Conservation (phyloP, 1,140 invertebrate genomes). For the Drosophila santomea region DNA sequence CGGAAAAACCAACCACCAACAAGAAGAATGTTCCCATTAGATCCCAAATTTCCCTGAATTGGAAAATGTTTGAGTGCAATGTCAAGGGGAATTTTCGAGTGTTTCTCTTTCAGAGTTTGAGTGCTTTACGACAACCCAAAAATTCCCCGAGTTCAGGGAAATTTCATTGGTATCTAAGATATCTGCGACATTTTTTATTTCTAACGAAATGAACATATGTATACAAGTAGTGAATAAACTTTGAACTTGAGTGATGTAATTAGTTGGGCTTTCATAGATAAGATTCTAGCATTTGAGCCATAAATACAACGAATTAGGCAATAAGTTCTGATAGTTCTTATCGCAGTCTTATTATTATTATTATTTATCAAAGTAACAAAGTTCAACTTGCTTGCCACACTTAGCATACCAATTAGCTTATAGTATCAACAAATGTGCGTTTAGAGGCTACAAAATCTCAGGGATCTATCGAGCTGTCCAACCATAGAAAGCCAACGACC, state of each 20-base stretch:
- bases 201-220: too few species aligned
- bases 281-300: too few species aligned
- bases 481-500: constrained; percentile 11
- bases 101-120: constrained; percentile 53
- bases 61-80: constrained; percentile 52
- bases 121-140: constrained; percentile 1
- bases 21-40: constrained; percentile 40
- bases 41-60: constrained; percentile 63
- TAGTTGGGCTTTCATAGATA: too few species aligned
- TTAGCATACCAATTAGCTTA: too few species aligned
- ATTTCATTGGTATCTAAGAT: constrained; percentile 43
- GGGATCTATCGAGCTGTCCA: constrained; percentile 4
- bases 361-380: too few species aligned
- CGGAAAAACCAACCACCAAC: constrained; percentile 65
- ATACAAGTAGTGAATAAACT: neutral
- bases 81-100: constrained; percentile 48
- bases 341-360: too few species aligned
- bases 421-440: too few species aligned
- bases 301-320: too few species aligned
- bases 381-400: too few species aligned
- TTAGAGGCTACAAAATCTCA: too few species aligned
- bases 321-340: too few species aligned
- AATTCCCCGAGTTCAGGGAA: constrained; percentile 4
- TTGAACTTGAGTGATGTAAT: neutral
- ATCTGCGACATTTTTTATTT: neutral